Conservation (phyloP, 2,113 vertebrate genomes). For the Antechinus stuartii region DNA sequence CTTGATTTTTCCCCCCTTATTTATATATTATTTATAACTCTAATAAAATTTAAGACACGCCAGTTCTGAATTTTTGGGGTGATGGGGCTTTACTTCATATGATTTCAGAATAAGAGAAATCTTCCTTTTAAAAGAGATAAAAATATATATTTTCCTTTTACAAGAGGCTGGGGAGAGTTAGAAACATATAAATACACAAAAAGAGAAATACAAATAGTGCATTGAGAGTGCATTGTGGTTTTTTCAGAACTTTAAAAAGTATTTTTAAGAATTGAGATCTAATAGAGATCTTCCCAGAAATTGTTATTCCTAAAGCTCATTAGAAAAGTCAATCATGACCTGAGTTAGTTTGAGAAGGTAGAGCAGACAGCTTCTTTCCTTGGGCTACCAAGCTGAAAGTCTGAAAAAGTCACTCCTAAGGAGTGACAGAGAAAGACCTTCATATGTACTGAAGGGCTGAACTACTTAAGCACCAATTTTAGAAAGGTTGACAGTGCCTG, state of each 20-base stretch:
- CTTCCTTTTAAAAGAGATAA: background rate
- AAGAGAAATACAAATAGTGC: background rate
- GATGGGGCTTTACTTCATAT: background rate
- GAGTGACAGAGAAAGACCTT: background rate
- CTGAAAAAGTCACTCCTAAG: background rate
- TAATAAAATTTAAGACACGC: background rate
- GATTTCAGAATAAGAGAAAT: background rate
- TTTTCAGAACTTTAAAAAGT: background rate
- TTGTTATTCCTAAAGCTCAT: background rate
- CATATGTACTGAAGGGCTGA: background rate
- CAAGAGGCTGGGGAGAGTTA: background rate
- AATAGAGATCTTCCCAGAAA: background rate
- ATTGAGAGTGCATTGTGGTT: background rate
- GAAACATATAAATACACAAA: background rate
- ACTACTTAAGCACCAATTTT: background rate
- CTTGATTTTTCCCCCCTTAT: background rate
- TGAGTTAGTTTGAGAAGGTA: background rate
- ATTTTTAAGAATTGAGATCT: background rate
- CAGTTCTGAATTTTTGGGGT: background rate
- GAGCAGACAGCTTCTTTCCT: background rate
- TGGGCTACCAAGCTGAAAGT: background rate
- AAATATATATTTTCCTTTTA: background rate
- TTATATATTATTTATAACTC: background rate
- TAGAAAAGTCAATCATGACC: background rate
- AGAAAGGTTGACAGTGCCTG: background rate